These are phyloP conservation scores for Callaeas wilsoni DNA, from an alignment of 2,113 vertebrate species.

Conservation along the genomic window DNA sequence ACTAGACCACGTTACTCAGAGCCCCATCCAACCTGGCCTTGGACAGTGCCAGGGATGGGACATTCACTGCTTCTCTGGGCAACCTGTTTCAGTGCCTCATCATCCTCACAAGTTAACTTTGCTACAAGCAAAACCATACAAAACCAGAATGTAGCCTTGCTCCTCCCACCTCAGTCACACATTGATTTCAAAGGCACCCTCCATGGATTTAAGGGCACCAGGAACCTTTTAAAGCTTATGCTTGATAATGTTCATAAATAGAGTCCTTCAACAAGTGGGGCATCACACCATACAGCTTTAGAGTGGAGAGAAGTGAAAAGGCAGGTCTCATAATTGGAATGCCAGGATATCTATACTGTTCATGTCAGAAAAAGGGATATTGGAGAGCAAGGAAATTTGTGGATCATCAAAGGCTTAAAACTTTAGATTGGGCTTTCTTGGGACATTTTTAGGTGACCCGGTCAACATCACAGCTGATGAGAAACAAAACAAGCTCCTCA, in stretches of 20 bases:
- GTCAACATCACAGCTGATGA: not conserved
- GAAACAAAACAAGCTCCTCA: not conserved
- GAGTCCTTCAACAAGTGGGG: not conserved
- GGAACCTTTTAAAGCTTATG: not conserved
- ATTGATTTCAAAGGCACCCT: not conserved
- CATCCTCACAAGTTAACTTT: conserved; percentile 4
- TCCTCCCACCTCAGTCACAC: not conserved
- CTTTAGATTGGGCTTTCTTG: not conserved
- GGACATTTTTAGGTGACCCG: not conserved
- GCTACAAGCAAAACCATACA: not conserved
- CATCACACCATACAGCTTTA: not conserved
- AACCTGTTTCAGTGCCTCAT: not conserved
- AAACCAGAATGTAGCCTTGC: not conserved
- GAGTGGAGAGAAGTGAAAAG: not conserved
- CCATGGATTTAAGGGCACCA: not conserved
- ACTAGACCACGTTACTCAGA: not conserved
- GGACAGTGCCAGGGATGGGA: not conserved
- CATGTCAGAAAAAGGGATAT: not conserved
- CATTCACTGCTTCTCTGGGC: not conserved
- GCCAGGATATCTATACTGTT: not conserved
- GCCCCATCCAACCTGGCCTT: not conserved
- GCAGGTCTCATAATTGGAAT: not conserved
- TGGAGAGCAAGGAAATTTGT: not conserved
- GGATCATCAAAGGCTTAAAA: not conserved
- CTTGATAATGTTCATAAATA: not conserved